Percentiles rank a stretch among this genome's conserved stretches.
Conservation (phyloP, 2,888 invertebrate species). For the Pollenia amentaria region DNA sequence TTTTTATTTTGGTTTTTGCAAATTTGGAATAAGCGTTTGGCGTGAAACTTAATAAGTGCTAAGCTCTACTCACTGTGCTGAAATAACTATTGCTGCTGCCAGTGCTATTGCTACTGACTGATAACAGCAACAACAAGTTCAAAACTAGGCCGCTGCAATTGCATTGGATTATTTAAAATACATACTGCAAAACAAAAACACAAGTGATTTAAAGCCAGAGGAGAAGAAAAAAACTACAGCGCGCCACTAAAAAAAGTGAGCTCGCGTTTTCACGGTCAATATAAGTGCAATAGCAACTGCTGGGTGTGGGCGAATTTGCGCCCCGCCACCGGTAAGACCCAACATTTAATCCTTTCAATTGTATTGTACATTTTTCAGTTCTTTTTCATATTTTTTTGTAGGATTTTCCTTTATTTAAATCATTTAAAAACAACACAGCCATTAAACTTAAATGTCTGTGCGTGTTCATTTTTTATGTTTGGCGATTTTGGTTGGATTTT, state of each 20-base stretch:
- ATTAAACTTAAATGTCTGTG: conserved; percentile 47
- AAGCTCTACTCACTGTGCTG: conserved; percentile 7
- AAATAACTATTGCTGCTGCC: background rate
- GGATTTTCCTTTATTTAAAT: conserved; percentile 13
- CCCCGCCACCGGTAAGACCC: conserved; percentile 84
- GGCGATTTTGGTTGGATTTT: conserved; percentile 38
- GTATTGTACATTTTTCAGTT: conserved; percentile 11
- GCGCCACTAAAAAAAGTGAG: conserved; percentile 80
- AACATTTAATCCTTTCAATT: conserved; percentile 54
- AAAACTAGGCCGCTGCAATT: conserved; percentile 51
- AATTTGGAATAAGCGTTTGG: conserved; percentile 54
- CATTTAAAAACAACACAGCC: conserved; percentile 42
- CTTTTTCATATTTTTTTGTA: conserved; percentile 26
- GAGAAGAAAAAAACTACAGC: conserved; percentile 76
- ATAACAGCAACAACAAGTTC: background rate
- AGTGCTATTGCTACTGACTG: background rate
- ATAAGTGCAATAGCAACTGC: conserved; percentile 85
- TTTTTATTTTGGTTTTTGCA: conserved; percentile 3
- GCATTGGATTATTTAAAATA: background rate
- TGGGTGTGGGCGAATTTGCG: conserved; percentile 85
- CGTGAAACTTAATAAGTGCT: conserved; percentile 59
- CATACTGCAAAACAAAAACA: conserved; percentile 32
- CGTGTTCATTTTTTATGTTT: conserved; percentile 40
- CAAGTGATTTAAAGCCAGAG: conserved; percentile 52
- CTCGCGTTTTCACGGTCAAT: conserved; percentile 82